phyloP scores from a whole-genome alignment of 2,113 vertebrate genomes.

The Myotis yumanensis region DNA sequence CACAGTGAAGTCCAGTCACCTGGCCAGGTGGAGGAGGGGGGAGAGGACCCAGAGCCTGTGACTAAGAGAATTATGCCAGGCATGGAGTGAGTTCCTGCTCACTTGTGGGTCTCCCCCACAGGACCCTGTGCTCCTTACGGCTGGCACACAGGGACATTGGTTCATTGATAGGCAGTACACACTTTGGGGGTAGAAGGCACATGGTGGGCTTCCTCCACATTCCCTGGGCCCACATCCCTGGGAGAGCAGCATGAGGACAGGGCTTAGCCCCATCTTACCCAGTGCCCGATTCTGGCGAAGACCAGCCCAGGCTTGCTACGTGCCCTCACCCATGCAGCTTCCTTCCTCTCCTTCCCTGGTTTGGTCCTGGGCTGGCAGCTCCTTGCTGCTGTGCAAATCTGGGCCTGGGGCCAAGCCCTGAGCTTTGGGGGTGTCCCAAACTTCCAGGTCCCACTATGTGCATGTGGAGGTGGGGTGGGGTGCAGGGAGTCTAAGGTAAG shows the following conservation, averaged over 20 bases:
- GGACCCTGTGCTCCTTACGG: background rate
- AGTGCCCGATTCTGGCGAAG: background rate
- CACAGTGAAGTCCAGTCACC: background rate
- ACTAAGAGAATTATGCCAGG: background rate
- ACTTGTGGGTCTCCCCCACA: background rate
- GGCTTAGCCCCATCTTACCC: background rate
- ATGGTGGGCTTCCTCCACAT: background rate
- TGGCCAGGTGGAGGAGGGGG: background rate
- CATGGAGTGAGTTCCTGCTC: background rate
- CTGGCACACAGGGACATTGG: background rate
- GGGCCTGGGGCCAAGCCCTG: background rate
- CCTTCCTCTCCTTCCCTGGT: background rate
- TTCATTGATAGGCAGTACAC: no score
- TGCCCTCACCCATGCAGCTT: background rate
- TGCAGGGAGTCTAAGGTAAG: background rate
- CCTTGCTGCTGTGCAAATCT: background rate
- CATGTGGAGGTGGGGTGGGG: background rate
- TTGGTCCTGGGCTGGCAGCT: background rate
- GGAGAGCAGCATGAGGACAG: background rate
- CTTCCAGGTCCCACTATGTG: background rate
- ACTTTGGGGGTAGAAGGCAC: background rate
- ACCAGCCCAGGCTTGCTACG: background rate
- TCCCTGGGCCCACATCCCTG: background rate
- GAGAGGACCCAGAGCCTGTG: background rate
- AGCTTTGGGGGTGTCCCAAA: background rate